phyloP scores from a whole-genome alignment of 2,888 invertebrate genomes.

The Alsophila aescularia region DNA sequence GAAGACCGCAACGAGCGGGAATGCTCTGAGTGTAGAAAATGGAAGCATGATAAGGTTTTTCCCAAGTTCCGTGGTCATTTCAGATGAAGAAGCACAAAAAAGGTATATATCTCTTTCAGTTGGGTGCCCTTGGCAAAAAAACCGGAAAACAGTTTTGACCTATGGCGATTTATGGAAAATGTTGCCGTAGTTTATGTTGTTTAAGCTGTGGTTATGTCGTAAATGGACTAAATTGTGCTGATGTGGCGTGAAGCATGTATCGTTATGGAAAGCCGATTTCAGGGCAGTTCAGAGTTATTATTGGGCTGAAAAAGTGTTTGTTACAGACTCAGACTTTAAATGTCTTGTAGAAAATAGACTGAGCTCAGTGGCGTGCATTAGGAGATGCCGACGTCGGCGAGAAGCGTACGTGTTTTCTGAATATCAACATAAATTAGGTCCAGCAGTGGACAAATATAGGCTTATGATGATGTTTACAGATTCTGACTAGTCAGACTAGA shows the following conservation, averaged over 20 bases:
- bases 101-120: conserved; percentile 56
- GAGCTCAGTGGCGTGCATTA: too few relatives aligned
- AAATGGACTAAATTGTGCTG: conserved; percentile 36
- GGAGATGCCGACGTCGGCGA: too few relatives aligned
- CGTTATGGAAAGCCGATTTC: conserved; percentile 6
- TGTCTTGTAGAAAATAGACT: too few relatives aligned
- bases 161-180: conserved; percentile 58
- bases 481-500: too few relatives aligned
- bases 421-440: too few relatives aligned
- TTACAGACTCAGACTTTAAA: too few relatives aligned
- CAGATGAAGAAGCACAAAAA: conserved; percentile 49
- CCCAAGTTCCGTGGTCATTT: conserved; percentile 52
- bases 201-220: conserved; percentile 50
- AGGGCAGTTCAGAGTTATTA: not conserved
- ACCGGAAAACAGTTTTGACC: conserved; percentile 62
- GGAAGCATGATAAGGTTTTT: conserved; percentile 53
- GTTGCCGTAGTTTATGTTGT: conserved; percentile 43
- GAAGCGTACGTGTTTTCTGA: too few relatives aligned
- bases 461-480: too few relatives aligned
- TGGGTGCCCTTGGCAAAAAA: conserved; percentile 59
- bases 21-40: too few relatives aligned
- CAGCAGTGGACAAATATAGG: too few relatives aligned
- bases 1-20: too few relatives aligned
- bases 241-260: conserved; percentile 22
- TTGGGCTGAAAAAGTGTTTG: not conserved